Evolutionary conservation across 2,888 invertebrate genomes (phyloP).

Genomic region (Embidobia sp.): DNA sequence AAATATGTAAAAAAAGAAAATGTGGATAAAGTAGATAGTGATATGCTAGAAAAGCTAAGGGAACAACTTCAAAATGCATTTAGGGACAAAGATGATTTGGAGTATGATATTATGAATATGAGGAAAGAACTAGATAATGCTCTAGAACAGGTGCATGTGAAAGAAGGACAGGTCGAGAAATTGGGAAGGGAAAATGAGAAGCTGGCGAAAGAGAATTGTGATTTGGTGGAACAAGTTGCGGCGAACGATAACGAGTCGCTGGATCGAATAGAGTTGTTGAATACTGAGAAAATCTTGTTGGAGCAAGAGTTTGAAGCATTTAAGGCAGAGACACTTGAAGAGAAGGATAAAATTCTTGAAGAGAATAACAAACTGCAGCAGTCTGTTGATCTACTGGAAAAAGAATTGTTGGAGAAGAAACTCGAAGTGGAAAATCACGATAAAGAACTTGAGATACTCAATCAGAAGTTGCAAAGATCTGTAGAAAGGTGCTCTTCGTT

Average conservation of each 20-base stretch:
- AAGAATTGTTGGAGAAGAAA: background rate
- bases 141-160: constrained; percentile 70
- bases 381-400: background rate
- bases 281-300: constrained; percentile 74
- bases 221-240: constrained; percentile 74
- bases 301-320: constrained; percentile 74
- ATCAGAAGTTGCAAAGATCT: constrained; percentile 3
- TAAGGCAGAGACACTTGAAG: constrained; percentile 64
- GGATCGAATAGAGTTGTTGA: constrained; percentile 77
- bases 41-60: constrained; percentile 69
- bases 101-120: constrained; percentile 84
- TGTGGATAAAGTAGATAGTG: constrained; percentile 67
- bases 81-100: constrained; percentile 84
- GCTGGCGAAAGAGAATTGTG: constrained; percentile 71
- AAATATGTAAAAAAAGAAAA: constrained; percentile 72
- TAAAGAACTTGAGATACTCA: too few relatives aligned
- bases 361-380: background rate
- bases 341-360: constrained; percentile 25
- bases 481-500: background rate
- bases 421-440: too few relatives aligned
- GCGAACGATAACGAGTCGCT: constrained; percentile 74
- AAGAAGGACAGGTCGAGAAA: constrained; percentile 62
- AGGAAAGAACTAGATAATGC: constrained; percentile 83
- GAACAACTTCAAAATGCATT: constrained; percentile 67
- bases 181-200: constrained; percentile 70